Evolutionary conservation across 2,113 vertebrate genomes (phyloP).

Genomic region (Australoheros scitulus): DNA sequence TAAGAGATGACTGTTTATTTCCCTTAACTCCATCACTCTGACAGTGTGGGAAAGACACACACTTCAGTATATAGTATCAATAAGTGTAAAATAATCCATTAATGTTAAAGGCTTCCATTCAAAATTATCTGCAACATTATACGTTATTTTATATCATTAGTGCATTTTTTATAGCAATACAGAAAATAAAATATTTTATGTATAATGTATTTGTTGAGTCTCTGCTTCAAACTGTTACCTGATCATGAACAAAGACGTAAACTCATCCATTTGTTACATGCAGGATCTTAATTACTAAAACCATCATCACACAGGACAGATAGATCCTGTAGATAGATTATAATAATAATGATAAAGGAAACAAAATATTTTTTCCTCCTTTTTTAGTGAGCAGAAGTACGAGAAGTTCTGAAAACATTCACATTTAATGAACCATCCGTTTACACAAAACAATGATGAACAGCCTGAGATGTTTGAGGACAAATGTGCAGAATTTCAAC

Average conservation of each 20-base stretch:
- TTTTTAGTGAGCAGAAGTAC: neutral
- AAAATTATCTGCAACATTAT: neutral
- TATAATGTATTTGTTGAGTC: neutral
- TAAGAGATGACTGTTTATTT: constrained; percentile 68
- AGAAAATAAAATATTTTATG: neutral
- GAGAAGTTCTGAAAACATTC: neutral
- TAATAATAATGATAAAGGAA: too few relatives aligned
- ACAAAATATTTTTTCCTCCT: too few relatives aligned
- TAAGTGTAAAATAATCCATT: neutral
- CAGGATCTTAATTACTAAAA: constrained; percentile 1
- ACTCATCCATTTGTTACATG: neutral
- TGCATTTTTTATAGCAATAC: neutral
- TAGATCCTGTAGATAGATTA: too few relatives aligned
- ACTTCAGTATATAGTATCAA: neutral
- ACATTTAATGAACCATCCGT: neutral
- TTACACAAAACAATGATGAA: accelerated
- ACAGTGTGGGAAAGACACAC: neutral
- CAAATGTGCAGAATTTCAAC: neutral
- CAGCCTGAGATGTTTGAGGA: neutral
- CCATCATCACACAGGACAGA: neutral
- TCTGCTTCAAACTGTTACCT: neutral
- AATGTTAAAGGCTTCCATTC: neutral
- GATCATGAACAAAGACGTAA: neutral
- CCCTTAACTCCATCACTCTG: constrained; percentile 62
- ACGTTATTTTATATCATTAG: too few relatives aligned